Percentiles rank a stretch among this genome's conserved stretches.
Conservation (phyloP, 2,113 vertebrate genomes). For the Oenanthe oenanthe region DNA sequence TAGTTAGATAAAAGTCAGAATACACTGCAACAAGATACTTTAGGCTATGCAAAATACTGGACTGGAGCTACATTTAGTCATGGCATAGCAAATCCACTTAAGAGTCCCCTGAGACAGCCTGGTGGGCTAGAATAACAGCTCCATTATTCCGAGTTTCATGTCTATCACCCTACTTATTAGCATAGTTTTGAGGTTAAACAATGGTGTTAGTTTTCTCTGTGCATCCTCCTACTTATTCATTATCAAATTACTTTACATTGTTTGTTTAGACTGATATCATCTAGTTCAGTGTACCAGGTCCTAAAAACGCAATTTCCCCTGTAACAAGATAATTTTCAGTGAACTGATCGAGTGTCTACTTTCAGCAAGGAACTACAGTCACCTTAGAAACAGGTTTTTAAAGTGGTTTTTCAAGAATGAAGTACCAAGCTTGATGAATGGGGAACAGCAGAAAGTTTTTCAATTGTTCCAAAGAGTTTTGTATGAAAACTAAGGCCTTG, state of each 20-base stretch:
- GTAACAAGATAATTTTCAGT: not conserved
- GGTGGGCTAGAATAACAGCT: conserved; percentile 63
- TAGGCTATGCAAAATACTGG: not conserved
- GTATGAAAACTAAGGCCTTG: not conserved
- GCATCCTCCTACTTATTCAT: conserved; percentile 49
- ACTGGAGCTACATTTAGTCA: conserved; percentile 31
- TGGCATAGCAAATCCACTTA: conserved; percentile 40
- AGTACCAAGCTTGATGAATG: not conserved
- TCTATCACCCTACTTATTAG: conserved; percentile 57
- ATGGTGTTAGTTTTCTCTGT: conserved; percentile 47
- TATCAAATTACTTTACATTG: conserved; percentile 57
- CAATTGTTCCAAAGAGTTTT: not conserved
- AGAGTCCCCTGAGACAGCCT: conserved; percentile 49
- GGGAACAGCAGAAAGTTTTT: not conserved
- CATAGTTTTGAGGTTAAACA: conserved; percentile 71
- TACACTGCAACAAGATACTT: conserved; percentile 47
- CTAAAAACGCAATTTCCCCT: conserved; percentile 23
- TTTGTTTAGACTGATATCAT: conserved; percentile 54
- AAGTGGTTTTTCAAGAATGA: not conserved
- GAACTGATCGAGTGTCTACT: not conserved
- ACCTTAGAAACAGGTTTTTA: not conserved
- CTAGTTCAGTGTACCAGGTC: conserved; percentile 2
- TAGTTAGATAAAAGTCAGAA: conserved; percentile 42
- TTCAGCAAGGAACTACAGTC: not conserved
- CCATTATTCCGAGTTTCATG: conserved; percentile 46